Conservation (phyloP, 2,797 vertebrate genomes). For the Eulemur albifrons region DNA sequence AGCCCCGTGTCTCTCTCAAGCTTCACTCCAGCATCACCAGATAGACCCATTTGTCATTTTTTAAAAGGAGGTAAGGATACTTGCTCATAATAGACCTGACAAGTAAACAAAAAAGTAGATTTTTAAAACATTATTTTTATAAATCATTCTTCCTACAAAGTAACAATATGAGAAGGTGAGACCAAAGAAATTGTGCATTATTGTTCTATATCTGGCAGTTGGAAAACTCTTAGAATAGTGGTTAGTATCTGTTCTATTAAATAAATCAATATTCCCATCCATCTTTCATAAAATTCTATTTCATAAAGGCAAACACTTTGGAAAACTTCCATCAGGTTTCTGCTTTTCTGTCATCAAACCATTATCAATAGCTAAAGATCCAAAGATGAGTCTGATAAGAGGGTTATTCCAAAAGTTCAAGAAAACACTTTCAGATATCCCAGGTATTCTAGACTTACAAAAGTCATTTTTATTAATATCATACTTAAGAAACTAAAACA, state of each 20-base stretch:
- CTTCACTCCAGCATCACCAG: not conserved
- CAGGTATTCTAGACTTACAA: slow-evolving; percentile 6
- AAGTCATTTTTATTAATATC: slow-evolving; percentile 28
- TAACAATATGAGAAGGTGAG: slow-evolving; percentile 38
- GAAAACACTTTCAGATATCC: slow-evolving; percentile 28
- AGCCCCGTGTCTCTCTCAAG: not conserved
- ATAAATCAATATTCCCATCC: slow-evolving; percentile 56
- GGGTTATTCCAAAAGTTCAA: not conserved
- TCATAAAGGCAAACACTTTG: slow-evolving; percentile 52
- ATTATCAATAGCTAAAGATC: slow-evolving; percentile 40
- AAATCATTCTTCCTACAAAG: slow-evolving; percentile 49
- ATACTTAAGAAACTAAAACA: slow-evolving; percentile 53
- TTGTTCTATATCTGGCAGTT: not conserved
- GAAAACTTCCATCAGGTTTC: slow-evolving; percentile 66
- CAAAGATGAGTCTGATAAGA: slow-evolving; percentile 8
- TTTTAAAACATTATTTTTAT: slow-evolving; percentile 43
- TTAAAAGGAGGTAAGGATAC: not conserved
- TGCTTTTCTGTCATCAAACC: slow-evolving; percentile 67
- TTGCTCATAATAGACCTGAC: slow-evolving; percentile 50
- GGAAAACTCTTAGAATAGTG: slow-evolving; percentile 54
- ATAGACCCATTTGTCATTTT: not conserved
- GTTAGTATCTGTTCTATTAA: slow-evolving; percentile 55
- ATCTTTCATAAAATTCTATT: slow-evolving; percentile 60
- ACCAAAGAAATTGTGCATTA: slow-evolving; percentile 2
- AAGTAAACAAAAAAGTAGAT: slow-evolving; percentile 40